These are phyloP conservation scores for Scaeva pyrastri DNA, from an alignment of 2,888 invertebrate species.

Conservation along the genomic window DNA sequence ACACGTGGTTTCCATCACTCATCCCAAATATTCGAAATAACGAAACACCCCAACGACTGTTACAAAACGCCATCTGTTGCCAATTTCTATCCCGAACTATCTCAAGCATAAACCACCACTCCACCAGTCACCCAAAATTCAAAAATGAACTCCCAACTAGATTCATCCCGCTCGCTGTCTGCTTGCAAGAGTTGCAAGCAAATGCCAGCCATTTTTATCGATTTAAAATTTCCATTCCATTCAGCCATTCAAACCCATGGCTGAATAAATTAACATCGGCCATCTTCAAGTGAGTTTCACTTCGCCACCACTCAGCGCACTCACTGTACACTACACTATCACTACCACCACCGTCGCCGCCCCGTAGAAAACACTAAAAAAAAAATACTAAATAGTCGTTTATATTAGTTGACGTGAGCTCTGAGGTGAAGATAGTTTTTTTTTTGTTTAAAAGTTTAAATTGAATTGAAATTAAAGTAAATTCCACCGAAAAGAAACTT, in stretches of 20 bases:
- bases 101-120: constrained; percentile 31
- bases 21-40: too few relatives aligned
- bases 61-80: constrained; percentile 53
- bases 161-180: constrained; percentile 34
- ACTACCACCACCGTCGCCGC: constrained; percentile 42
- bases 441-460: constrained; percentile 17
- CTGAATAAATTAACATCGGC: constrained; percentile 63
- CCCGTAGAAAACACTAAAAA: constrained; percentile 42
- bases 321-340: constrained; percentile 27
- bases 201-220: constrained; percentile 61
- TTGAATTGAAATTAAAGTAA: background rate
- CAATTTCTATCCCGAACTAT: background rate
- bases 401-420: constrained; percentile 68
- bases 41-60: background rate
- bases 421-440: constrained; percentile 55
- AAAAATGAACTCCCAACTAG: constrained; percentile 9
- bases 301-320: background rate
- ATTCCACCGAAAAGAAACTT: constrained; percentile 59
- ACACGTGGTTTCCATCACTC: too few relatives aligned
- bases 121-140: background rate
- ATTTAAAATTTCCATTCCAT: constrained; percentile 57
- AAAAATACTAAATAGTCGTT: constrained; percentile 54
- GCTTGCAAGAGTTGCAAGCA: constrained; percentile 11
- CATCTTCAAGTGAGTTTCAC: constrained; percentile 47
- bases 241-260: constrained; percentile 45